These are phyloP conservation scores for Chaetodon auriga DNA, from an alignment of 2,113 vertebrate species.

Conservation along the genomic window DNA sequence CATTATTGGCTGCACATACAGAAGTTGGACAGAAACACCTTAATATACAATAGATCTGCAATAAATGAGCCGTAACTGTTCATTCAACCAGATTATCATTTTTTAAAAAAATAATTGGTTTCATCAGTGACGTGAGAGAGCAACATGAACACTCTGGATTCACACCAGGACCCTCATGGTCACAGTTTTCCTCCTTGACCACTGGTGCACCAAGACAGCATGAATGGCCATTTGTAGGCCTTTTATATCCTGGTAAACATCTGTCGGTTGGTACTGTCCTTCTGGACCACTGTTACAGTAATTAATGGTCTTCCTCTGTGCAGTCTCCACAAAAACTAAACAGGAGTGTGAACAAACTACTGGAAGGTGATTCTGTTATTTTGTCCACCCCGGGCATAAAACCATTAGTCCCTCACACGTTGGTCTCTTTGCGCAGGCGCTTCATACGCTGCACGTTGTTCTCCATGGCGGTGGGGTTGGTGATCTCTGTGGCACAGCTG, in stretches of 20 bases:
- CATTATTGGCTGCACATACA: background rate
- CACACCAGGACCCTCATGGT: background rate
- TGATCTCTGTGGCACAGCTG: conserved; percentile 88
- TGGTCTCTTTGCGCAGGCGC: conserved; percentile 91
- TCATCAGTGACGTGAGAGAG: background rate
- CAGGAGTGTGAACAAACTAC: background rate
- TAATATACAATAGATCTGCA: background rate
- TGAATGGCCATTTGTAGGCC: background rate
- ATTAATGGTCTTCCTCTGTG: background rate
- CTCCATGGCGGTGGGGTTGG: conserved; percentile 85
- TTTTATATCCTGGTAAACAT: background rate
- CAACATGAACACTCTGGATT: background rate
- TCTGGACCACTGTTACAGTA: background rate
- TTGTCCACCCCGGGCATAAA: background rate
- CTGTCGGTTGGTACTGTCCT: background rate
- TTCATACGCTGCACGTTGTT: conserved; percentile 92
- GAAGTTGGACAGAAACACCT: background rate
- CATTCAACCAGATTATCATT: background rate
- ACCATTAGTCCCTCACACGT: conserved; percentile 83
- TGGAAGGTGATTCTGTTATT: background rate
- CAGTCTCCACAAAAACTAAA: background rate
- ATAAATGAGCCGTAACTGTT: background rate
- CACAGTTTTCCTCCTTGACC: background rate
- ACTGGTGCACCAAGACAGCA: background rate
- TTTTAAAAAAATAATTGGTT: conserved; percentile 2